phyloP scores from a whole-genome alignment of 2,113 vertebrate species.

The Eulacestoma nigropectus region DNA sequence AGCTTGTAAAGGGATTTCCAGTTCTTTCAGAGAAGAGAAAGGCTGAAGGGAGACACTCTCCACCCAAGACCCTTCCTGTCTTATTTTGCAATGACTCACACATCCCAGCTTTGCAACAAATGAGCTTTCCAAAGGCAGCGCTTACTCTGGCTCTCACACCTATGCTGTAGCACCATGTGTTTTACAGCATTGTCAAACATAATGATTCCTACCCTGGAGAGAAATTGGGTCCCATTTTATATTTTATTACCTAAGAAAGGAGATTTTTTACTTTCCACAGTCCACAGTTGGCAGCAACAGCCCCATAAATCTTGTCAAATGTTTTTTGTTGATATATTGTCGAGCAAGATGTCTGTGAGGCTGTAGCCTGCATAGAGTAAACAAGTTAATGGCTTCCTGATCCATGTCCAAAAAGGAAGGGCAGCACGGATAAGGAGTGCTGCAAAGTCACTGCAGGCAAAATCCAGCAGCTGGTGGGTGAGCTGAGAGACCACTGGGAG shows the following conservation, averaged over 20 bases:
- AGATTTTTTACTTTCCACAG: conserved; percentile 72
- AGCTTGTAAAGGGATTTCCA: not conserved
- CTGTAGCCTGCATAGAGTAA: not conserved
- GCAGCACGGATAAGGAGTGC: not conserved
- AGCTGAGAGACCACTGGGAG: not conserved
- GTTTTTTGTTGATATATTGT: conserved; percentile 62
- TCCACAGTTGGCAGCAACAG: conserved; percentile 56
- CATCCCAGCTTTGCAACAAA: not conserved
- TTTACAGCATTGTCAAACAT: conserved; percentile 70
- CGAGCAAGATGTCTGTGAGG: conserved; percentile 24
- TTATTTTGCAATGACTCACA: not conserved
- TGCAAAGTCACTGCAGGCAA: not conserved
- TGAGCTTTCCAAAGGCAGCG: not conserved
- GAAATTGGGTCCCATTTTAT: conserved; percentile 70
- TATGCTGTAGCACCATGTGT: not conserved
- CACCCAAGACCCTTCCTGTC: not conserved
- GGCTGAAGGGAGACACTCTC: not conserved
- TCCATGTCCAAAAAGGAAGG: not conserved
- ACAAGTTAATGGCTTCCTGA: not conserved
- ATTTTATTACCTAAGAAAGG: conserved; percentile 73
- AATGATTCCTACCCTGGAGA: conserved; percentile 73
- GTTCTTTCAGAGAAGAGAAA: not conserved
- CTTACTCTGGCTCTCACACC: conserved; percentile 4
- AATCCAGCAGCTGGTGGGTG: not conserved
- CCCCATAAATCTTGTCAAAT: conserved; percentile 68